Evolutionary conservation across 2,113 vertebrate genomes (phyloP).

Genomic region (Clarias magur): DNA sequence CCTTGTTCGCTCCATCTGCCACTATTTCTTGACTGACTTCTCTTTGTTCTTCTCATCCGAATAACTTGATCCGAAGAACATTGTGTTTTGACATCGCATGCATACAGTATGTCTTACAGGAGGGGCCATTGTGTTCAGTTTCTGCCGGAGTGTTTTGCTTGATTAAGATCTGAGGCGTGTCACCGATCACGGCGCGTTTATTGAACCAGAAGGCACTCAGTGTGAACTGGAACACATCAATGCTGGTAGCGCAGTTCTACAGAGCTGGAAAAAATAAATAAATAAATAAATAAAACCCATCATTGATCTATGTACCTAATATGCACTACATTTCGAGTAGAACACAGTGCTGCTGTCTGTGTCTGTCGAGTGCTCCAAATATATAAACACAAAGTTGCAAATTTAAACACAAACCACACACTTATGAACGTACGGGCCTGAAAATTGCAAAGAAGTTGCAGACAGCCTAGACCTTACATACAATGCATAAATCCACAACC

Average conservation of each 20-base stretch:
- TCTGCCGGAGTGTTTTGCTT: conserved; percentile 14
- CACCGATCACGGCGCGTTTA: conserved; percentile 1
- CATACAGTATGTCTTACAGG: not conserved
- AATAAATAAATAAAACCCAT: not conserved
- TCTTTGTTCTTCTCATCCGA: not conserved
- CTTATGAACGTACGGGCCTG: not conserved
- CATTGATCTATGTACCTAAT: not conserved
- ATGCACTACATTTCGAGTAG: not conserved
- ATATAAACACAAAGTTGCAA: not conserved
- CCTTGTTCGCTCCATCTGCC: conserved; percentile 26
- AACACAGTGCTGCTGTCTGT: not conserved
- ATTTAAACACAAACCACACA: not conserved
- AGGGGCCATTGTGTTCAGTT: not conserved
- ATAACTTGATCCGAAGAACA: not conserved
- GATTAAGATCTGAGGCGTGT: conserved; percentile 27
- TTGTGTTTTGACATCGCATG: not conserved
- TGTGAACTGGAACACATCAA: conserved; percentile 33
- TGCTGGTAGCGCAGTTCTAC: conserved; percentile 49
- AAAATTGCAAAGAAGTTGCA: not conserved
- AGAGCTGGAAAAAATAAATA: conserved; percentile 8
- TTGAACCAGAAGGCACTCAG: conserved; percentile 34
- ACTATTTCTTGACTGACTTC: not conserved
- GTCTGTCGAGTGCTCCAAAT: not conserved
- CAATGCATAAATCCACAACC: not conserved
- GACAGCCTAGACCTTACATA: not conserved